A percentile compares a stretch with the other conserved stretches of the same genome.
Evolutionary conservation across 2,113 vertebrate genomes (phyloP).

Genomic region (Prunella himalayana): DNA sequence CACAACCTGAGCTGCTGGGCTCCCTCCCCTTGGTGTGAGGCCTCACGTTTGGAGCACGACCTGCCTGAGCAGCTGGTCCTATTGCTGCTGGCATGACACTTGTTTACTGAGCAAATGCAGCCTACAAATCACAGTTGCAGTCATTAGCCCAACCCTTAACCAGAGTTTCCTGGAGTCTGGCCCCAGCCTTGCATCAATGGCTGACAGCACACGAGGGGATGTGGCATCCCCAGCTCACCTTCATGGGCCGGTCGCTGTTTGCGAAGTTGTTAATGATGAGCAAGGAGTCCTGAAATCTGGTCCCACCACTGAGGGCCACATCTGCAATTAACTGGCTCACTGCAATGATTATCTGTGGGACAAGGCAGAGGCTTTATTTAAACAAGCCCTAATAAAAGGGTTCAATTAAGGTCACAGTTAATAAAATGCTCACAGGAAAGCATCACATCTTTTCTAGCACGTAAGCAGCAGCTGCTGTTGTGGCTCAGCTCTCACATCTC

Average conservation of each 20-base stretch:
- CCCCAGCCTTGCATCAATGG: neutral
- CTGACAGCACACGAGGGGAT: neutral
- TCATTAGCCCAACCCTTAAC: neutral
- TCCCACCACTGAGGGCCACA: conserved; percentile 90
- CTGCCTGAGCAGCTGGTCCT: neutral
- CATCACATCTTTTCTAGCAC: neutral
- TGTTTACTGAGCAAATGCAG: neutral
- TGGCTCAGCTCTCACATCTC: neutral
- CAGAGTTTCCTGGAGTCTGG: neutral
- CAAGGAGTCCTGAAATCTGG: conserved; percentile 94
- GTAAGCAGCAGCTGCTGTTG: fast-evolving
- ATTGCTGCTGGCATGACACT: neutral
- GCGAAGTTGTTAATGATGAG: conserved; percentile 99
- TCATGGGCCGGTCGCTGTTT: conserved; percentile 95
- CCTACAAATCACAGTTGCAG: neutral
- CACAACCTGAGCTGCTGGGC: neutral
- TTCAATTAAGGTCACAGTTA: neutral
- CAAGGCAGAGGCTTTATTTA: neutral
- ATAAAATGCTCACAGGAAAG: neutral
- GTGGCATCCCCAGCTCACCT: conserved; percentile 74
- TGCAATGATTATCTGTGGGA: conserved; percentile 91
- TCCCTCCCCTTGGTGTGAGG: neutral
- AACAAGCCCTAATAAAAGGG: neutral
- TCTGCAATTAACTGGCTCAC: conserved; percentile 96
- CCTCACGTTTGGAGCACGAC: neutral